phyloP scores from a whole-genome alignment of 2,888 invertebrate species.

The Eilema depressum region DNA sequence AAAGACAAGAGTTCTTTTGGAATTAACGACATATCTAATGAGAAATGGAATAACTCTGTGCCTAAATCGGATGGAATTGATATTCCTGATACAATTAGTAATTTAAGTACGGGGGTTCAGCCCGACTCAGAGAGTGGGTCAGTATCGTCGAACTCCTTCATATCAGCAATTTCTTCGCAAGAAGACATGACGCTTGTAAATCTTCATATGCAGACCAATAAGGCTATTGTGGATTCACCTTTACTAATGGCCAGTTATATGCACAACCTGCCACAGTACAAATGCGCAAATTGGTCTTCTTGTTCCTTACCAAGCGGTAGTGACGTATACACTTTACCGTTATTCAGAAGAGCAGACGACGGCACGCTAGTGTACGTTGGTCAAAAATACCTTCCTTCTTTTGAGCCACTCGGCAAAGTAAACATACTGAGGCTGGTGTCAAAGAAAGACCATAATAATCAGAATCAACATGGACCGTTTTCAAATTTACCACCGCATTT shows the following conservation, averaged over 20 bases:
- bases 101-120: constrained; percentile 76
- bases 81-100: constrained; percentile 77
- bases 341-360: constrained; percentile 93
- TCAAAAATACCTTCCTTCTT: constrained; percentile 78
- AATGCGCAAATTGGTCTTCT: constrained; percentile 91
- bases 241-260: constrained; percentile 97
- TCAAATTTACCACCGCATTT: constrained; percentile 79
- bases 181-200: constrained; percentile 97
- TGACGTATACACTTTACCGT: constrained; percentile 92
- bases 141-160: constrained; percentile 94
- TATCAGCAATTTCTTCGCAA: constrained; percentile 96
- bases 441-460: constrained; percentile 79
- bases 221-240: constrained; percentile 97
- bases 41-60: constrained; percentile 77
- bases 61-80: constrained; percentile 72
- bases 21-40: constrained; percentile 75
- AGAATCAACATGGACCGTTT: constrained; percentile 77
- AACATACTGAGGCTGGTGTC: constrained; percentile 76
- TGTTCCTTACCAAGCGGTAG: constrained; percentile 91
- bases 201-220: constrained; percentile 97
- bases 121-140: constrained; percentile 93
- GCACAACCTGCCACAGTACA: constrained; percentile 95
- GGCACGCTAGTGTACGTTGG: constrained; percentile 92
- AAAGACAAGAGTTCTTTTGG: constrained; percentile 87
- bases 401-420: constrained; percentile 74